Evolutionary conservation across 2,113 vertebrate species (phyloP).

Genomic region (Semicossyphus pulcher): DNA sequence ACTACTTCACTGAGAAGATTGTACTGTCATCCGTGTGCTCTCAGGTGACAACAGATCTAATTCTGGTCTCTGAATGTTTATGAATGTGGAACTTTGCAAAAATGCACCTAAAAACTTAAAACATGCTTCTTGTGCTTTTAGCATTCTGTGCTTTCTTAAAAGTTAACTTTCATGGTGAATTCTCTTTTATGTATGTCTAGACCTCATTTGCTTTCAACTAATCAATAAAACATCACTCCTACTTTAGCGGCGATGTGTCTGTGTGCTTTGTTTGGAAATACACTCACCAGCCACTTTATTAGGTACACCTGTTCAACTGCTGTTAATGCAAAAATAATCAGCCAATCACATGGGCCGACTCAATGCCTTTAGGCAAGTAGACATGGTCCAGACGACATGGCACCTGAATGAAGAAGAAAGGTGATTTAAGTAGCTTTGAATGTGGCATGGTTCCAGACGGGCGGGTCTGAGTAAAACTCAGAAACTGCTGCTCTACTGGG

Average conservation of each 20-base stretch:
- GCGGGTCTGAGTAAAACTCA: too few relatives aligned
- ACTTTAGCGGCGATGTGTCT: constrained; percentile 27
- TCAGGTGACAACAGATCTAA: constrained; percentile 58
- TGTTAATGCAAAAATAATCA: too few relatives aligned
- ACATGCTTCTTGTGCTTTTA: constrained; percentile 77
- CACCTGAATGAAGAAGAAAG: too few relatives aligned
- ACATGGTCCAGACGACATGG: too few relatives aligned
- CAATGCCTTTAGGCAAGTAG: too few relatives aligned
- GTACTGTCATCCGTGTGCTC: constrained; percentile 67
- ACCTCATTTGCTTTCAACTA: constrained; percentile 73
- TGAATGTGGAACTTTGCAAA: constrained; percentile 79
- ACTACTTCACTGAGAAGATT: constrained; percentile 70
- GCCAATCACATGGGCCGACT: too few relatives aligned
- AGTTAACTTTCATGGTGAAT: constrained; percentile 55
- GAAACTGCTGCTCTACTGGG: too few relatives aligned
- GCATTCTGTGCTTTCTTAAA: constrained; percentile 76
- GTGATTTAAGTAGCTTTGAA: too few relatives aligned
- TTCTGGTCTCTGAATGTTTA: constrained; percentile 73
- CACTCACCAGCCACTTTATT: too few relatives aligned
- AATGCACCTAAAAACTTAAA: constrained; percentile 72
- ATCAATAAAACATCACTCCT: constrained; percentile 76
- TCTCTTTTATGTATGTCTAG: constrained; percentile 71
- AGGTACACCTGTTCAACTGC: too few relatives aligned
- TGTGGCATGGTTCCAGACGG: too few relatives aligned
- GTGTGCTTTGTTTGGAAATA: background rate